A percentile compares a stretch with the other conserved stretches of the same genome.
Conservation (phyloP, 2,113 vertebrate species). For the Odontesthes bonariensis region DNA sequence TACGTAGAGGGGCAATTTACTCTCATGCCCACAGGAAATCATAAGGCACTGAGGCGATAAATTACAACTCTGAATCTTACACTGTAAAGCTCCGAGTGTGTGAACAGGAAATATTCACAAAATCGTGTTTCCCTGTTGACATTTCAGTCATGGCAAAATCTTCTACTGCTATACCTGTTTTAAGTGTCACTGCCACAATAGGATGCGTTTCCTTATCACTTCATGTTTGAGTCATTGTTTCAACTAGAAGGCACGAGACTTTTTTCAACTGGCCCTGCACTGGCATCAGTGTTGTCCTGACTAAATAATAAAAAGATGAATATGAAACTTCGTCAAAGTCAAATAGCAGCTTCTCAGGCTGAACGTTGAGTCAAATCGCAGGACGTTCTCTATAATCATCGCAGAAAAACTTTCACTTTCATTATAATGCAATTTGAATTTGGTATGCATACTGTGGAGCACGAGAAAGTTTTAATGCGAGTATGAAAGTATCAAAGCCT, state of each 20-base stretch:
- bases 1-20: slow-evolving; percentile 52
- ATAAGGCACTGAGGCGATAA: slow-evolving; percentile 33
- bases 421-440: slow-evolving; percentile 6
- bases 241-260: background rate
- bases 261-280: background rate
- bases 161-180: slow-evolving; percentile 18
- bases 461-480: background rate
- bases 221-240: slow-evolving; percentile 14
- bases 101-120: slow-evolving; percentile 54
- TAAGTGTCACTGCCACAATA: slow-evolving; percentile 37
- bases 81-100: slow-evolving; percentile 30
- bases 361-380: slow-evolving; percentile 23
- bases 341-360: background rate
- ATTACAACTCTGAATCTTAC: slow-evolving; percentile 53
- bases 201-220: slow-evolving; percentile 28
- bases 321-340: background rate
- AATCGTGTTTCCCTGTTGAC: slow-evolving; percentile 21
- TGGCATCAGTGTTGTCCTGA: background rate
- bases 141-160: slow-evolving; percentile 13
- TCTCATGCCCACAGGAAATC: slow-evolving; percentile 66
- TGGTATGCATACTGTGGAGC: background rate
- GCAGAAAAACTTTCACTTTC: slow-evolving; percentile 43
- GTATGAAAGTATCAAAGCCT: background rate
- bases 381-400: slow-evolving; percentile 20
- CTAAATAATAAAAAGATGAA: background rate